Evolutionary conservation across 2,888 invertebrate species (phyloP), one percentile per base, ranked within the genome.

Genomic region (Heteropelma amictum): DNA sequence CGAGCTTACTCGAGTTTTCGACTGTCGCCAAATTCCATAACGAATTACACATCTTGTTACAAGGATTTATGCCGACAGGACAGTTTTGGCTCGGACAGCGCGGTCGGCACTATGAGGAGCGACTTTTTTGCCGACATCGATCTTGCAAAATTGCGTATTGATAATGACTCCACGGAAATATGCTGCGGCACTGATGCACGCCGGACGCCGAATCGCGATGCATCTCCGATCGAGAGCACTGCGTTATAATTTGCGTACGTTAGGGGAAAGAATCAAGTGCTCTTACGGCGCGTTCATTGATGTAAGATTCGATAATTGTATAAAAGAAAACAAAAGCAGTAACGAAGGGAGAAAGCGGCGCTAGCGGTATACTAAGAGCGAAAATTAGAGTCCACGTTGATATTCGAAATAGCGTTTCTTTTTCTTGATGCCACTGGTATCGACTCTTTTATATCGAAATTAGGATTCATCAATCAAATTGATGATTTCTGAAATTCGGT

Each of bases 41-140:
- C 70, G 5, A 82, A 86, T 2, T 84, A 84, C 30, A 72, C 80
- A 0, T 81, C 79, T 8, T 85, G 80, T 64, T 86, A 84, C 45
- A 84, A 86, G 19, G 83, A 85, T 64, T 67, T 88, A 10, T 82
- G 84, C 54, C 83, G 88, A 12, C 86, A 87, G 47, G 87, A 88
- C 49, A 88, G 88, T 64, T 89, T 89, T 28, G 85, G 86, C 21
- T 83, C 86, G 1, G 89, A 89, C 56, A 89, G 88, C 42, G 88
- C 89, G 0, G 85, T 89, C 1, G 89, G 89, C 12, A 89, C 88
- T 0, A 89, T 89, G 89, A 87, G 84, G 51, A 89, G 88, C 69
- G 88, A 88, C 60, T 88, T 88, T 54, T 89, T 89, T 47, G 84
- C 87, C 7, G 88, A 89, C 23, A 80, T 89, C 30, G 88, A 88